Evolutionary conservation across 2,113 vertebrate genomes (phyloP).

Genomic region (Alligator sinensis): DNA sequence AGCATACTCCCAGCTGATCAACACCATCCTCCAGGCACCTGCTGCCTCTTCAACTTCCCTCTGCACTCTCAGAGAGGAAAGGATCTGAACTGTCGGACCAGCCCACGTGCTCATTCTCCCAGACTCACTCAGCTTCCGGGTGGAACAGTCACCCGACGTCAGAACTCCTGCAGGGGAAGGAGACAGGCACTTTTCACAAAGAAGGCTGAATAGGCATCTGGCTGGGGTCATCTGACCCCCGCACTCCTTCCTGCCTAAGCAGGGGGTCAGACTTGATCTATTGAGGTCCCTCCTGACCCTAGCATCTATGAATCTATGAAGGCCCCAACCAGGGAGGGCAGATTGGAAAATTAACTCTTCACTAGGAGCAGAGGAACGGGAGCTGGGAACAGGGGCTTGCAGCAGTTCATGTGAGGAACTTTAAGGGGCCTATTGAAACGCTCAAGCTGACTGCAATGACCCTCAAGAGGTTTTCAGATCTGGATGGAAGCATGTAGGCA

Average conservation of each 20-base stretch:
- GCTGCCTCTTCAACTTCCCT: not conserved
- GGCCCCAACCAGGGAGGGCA: not conserved
- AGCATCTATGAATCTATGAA: not conserved
- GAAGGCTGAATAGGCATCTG: not conserved
- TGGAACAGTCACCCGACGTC: constrained; percentile 87
- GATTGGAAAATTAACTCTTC: not conserved
- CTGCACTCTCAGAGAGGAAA: not conserved
- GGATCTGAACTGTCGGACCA: not conserved
- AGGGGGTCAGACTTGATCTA: too few species aligned
- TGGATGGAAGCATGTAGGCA: not conserved
- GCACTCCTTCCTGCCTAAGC: too few species aligned
- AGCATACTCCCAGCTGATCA: not conserved
- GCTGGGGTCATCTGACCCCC: not conserved
- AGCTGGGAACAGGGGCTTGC: not conserved
- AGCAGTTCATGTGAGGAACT: not conserved
- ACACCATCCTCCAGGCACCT: not conserved
- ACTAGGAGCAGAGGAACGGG: too few species aligned
- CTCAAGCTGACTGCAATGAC: not conserved
- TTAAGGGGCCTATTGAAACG: not conserved
- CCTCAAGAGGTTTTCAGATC: not conserved
- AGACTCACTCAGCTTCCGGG: constrained; percentile 80
- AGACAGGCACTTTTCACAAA: not conserved
- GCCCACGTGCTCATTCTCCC: constrained; percentile 1
- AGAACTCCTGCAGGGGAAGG: constrained; percentile 24
- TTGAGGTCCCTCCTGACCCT: too few species aligned